Conservation (phyloP, 2,797 vertebrate species). For the Tadarida brasiliensis region DNA sequence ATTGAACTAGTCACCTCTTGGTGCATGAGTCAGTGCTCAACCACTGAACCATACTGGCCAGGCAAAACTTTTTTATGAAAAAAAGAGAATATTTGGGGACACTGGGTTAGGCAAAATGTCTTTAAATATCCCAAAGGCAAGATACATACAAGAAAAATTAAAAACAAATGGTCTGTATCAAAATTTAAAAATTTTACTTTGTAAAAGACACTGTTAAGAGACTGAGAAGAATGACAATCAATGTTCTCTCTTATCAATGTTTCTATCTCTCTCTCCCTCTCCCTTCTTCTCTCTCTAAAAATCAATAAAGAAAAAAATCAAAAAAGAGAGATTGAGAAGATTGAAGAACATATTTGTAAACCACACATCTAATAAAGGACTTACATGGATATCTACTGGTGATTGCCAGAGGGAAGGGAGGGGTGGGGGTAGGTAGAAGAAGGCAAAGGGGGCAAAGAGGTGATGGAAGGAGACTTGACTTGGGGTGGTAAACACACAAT, state of each 20-base stretch:
- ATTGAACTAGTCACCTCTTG: no score
- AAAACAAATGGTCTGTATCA: neutral
- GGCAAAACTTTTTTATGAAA: neutral
- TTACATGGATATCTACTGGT: neutral
- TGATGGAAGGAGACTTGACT: no score
- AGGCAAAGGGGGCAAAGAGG: no score
- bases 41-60: no score
- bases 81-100: neutral
- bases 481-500: no score
- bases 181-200: conserved; percentile 25
- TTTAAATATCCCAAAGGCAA: neutral
- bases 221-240: neutral
- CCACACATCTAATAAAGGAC: neutral
- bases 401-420: no score
- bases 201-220: neutral
- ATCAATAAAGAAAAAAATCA: no score
- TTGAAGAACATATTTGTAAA: conserved; percentile 1
- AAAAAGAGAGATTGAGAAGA: neutral
- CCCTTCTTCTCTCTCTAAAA: no score
- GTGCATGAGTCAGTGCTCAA: no score
- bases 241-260: no score
- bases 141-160: neutral
- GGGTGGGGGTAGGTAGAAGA: no score
- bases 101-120: neutral
- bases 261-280: no score